Evolutionary conservation across 2,797 vertebrate genomes (phyloP).

Genomic region (Girardinus metallicus): DNA sequence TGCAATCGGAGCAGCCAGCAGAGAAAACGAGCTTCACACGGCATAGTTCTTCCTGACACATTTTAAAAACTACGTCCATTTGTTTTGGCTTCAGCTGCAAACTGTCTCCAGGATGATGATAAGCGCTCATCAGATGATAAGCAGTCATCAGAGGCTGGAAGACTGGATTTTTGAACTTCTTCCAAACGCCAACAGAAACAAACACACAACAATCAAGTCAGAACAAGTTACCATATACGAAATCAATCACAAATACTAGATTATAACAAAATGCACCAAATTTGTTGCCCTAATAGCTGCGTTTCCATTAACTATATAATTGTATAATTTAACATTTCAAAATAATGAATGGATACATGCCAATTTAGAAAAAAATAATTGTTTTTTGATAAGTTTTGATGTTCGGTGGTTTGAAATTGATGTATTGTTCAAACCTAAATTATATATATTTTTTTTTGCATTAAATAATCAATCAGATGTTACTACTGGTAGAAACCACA

Average conservation of each 20-base stretch:
- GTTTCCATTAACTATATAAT: too few species aligned
- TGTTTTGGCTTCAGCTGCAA: slow-evolving; percentile 20
- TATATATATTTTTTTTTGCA: too few species aligned
- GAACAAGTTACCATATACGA: background rate
- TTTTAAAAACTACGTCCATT: background rate
- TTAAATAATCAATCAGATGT: too few species aligned
- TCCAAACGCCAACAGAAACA: background rate
- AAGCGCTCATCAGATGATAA: background rate
- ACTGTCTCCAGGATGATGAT: slow-evolving; percentile 2
- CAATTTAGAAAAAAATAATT: too few species aligned
- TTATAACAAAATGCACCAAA: background rate
- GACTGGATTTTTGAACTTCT: slow-evolving; percentile 1
- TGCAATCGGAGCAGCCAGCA: slow-evolving; percentile 84
- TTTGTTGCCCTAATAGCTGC: too few species aligned
- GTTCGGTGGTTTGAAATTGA: too few species aligned
- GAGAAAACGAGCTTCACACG: slow-evolving; percentile 92
- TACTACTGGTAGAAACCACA: too few species aligned
- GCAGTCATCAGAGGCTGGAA: slow-evolving; percentile 1
- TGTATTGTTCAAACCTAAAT: too few species aligned
- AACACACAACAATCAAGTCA: background rate
- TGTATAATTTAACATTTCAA: too few species aligned
- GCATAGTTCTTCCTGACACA: slow-evolving; percentile 78
- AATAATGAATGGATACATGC: too few species aligned
- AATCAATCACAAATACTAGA: background rate
- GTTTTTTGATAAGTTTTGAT: too few species aligned